Conservation (phyloP, 1,140 invertebrate genomes). For the Anastrepha obliqua region DNA sequence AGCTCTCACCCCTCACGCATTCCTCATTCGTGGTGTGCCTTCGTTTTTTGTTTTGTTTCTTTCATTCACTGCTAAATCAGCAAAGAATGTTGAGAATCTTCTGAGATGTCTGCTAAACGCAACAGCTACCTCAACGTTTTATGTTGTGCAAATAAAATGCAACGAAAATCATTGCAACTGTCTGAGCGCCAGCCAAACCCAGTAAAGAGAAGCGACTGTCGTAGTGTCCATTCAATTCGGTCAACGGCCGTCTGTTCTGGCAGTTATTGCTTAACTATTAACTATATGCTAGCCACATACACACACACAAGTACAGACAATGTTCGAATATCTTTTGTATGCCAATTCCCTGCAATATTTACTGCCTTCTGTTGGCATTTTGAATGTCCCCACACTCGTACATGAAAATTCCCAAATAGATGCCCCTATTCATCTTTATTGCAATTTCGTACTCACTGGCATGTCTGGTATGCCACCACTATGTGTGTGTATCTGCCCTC, state of each 20-base stretch:
- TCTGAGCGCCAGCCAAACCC: no score
- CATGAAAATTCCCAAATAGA: conserved; percentile 24
- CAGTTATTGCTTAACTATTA: conserved; percentile 11
- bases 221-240: background rate
- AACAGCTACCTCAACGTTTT: background rate
- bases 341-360: background rate
- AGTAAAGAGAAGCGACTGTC: no score
- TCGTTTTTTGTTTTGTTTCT: background rate
- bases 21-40: background rate
- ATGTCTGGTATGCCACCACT: background rate
- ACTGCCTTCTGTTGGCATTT: background rate
- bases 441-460: background rate
- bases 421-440: conserved; percentile 16
- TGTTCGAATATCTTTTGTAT: no score
- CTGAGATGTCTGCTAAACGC: background rate
- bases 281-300: background rate
- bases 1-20: background rate
- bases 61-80: background rate
- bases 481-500: background rate
- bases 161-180: no score
- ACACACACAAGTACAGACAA: background rate
- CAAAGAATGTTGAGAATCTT: conserved; percentile 36
- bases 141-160: no score
- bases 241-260: background rate
- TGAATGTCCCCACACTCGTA: background rate